Evolutionary conservation across 2,888 invertebrate genomes (phyloP).

Genomic region (Geotrupes spiniger): DNA sequence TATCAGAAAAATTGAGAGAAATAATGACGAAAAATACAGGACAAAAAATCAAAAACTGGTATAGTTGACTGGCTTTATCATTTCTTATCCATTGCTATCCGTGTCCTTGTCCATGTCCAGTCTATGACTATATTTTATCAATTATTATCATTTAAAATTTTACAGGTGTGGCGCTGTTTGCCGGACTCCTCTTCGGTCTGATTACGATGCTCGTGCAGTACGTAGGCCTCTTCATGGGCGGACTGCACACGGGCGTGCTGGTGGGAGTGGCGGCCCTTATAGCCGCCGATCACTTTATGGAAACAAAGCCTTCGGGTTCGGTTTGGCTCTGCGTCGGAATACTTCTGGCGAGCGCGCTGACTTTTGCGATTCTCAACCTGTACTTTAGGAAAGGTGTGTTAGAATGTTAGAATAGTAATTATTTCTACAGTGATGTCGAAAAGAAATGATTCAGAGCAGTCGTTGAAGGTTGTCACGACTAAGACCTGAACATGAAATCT

Average conservation of each 20-base stretch:
- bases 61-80: too few relatives aligned
- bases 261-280: conserved; percentile 60
- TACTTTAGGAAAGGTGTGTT: conserved; percentile 76
- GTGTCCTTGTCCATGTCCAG: too few relatives aligned
- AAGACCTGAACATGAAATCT: too few relatives aligned
- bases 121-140: too few relatives aligned
- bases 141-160: too few relatives aligned
- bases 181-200: conserved; percentile 73
- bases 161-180: conserved; percentile 67
- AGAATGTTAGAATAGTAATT: too few relatives aligned
- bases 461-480: too few relatives aligned
- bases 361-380: conserved; percentile 68
- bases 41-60: too few relatives aligned
- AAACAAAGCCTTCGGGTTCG: conserved; percentile 48
- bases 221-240: conserved; percentile 78
- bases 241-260: conserved; percentile 72
- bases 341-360: conserved; percentile 64
- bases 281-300: conserved; percentile 60
- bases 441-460: not conserved
- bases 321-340: conserved; percentile 71
- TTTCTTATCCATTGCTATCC: too few relatives aligned
- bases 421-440: not conserved
- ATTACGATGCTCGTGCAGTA: conserved; percentile 81
- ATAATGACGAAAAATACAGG: too few relatives aligned
- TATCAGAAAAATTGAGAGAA: too few relatives aligned